phyloP scores from a whole-genome alignment of 2,113 vertebrate species.

The Apodemus sylvaticus region DNA sequence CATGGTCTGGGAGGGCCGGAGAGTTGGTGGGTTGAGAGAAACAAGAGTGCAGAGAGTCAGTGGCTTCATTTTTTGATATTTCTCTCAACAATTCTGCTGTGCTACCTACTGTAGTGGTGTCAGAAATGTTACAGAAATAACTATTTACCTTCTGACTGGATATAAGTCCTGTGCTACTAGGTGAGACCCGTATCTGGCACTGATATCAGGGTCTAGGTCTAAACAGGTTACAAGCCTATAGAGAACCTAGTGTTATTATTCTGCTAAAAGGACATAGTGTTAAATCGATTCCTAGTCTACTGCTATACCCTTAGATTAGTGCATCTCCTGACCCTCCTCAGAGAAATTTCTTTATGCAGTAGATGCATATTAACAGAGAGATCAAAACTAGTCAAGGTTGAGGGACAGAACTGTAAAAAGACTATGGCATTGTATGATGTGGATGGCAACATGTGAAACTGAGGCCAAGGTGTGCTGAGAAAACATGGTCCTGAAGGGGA shows the following conservation, averaged over 20 bases:
- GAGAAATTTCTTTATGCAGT: not conserved
- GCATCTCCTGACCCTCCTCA: not conserved
- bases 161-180: not conserved
- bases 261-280: not conserved
- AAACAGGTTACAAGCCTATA: not conserved
- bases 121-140: not conserved
- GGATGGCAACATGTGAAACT: not conserved
- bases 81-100: not conserved
- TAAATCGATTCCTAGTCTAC: not conserved
- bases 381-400: not conserved
- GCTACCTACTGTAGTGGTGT: not conserved
- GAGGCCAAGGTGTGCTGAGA: not conserved
- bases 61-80: too few relatives aligned
- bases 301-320: not conserved
- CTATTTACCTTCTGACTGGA: not conserved
- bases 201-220: not conserved
- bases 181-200: not conserved
- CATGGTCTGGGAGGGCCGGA: too few relatives aligned
- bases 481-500: not conserved
- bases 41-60: too few relatives aligned
- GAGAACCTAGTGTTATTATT: not conserved
- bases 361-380: not conserved
- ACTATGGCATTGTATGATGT: not conserved
- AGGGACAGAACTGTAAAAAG: not conserved
- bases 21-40: too few relatives aligned